Conservation (phyloP, 2,113 vertebrate species). For the Budorcas taxicolor region DNA sequence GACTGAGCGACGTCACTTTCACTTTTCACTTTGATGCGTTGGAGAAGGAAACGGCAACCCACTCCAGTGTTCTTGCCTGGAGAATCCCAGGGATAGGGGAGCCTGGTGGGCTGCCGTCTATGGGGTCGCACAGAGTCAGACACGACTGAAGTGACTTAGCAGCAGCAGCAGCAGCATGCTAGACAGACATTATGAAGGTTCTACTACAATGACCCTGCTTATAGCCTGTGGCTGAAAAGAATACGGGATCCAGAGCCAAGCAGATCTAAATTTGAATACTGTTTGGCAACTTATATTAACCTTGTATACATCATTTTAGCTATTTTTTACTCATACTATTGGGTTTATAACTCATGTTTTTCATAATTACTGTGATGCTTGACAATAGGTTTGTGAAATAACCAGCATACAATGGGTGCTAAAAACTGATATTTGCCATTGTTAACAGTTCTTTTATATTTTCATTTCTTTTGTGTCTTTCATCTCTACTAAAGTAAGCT, state of each 20-base stretch:
- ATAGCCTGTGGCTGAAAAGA: not conserved
- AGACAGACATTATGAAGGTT: not conserved
- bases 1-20: no score
- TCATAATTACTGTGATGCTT: not conserved
- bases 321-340: not conserved
- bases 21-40: no score
- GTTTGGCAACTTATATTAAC: not conserved
- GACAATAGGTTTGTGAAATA: not conserved
- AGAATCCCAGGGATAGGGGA: no score
- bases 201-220: not conserved
- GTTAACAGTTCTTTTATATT: not conserved
- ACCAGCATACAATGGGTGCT: not conserved
- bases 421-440: not conserved
- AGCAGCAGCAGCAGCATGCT: not conserved
- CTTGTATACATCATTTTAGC: not conserved
- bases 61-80: no score
- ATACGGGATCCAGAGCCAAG: not conserved
- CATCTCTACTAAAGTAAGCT: not conserved
- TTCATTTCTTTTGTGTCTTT: not conserved
- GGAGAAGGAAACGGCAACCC: no score
- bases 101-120: rapidly evolving
- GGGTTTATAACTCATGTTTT: not conserved
- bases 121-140: rapidly evolving
- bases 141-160: no score
- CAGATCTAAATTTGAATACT: not conserved